These are phyloP conservation scores for Drosophila histrio DNA, from an alignment of 2,888 invertebrate species.

Conservation along the genomic window DNA sequence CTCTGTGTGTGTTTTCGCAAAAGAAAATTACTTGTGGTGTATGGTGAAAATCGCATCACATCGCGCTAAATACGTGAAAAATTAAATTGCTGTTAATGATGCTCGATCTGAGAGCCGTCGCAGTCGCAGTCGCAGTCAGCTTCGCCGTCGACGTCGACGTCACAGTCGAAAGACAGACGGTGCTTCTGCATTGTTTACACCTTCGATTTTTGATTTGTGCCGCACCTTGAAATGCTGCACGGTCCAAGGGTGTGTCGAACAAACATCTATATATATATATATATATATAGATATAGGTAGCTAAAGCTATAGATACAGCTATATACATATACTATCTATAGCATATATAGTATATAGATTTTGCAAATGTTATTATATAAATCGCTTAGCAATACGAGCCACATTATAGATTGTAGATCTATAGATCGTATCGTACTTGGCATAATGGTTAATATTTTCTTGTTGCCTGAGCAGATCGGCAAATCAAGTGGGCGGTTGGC, in stretches of 20 bases:
- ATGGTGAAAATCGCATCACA: slow-evolving; percentile 32
- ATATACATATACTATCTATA: neutral
- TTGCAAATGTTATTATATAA: slow-evolving; percentile 45
- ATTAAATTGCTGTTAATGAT: slow-evolving; percentile 64
- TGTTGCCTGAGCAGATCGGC: slow-evolving; percentile 8
- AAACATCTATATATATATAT: slow-evolving; percentile 5
- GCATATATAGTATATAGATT: neutral
- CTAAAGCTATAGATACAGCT: neutral
- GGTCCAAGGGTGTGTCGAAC: slow-evolving; percentile 28
- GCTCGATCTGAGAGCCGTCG: slow-evolving; percentile 25
- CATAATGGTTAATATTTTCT: slow-evolving; percentile 35
- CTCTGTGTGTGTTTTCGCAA: slow-evolving; percentile 16
- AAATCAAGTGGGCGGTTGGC: slow-evolving; percentile 43
- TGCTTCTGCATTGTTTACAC: slow-evolving; percentile 70
- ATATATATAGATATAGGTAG: neutral
- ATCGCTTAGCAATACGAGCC: slow-evolving; percentile 39
- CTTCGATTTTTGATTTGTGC: slow-evolving; percentile 74
- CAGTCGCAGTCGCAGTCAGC: neutral
- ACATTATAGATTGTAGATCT: slow-evolving; percentile 22
- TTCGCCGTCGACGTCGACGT: neutral
- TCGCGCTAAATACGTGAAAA: slow-evolving; percentile 49
- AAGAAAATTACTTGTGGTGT: slow-evolving; percentile 43
- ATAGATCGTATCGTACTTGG: slow-evolving; percentile 17
- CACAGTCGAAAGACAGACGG: neutral
- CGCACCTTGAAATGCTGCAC: slow-evolving; percentile 63